Percentiles rank a stretch among this genome's conserved stretches.
These are phyloP conservation scores for Smittia sp. DNA, from an alignment of 2,888 invertebrate genomes.

Conservation along the genomic window DNA sequence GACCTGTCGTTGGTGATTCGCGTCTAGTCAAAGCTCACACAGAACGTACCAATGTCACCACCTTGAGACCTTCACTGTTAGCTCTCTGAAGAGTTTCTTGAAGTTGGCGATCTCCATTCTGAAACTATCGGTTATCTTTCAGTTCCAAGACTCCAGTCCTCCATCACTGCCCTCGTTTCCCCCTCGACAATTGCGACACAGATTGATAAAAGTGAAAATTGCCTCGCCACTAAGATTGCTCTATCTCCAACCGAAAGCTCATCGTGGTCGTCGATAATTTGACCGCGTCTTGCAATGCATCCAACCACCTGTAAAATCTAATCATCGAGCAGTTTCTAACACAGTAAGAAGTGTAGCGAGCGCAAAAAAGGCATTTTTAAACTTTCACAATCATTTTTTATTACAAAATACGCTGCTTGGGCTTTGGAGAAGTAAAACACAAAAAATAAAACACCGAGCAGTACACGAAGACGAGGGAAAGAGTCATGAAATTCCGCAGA, in stretches of 20 bases:
- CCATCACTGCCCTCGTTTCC: no score
- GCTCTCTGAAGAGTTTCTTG: no score
- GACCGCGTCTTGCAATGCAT: conserved; percentile 10
- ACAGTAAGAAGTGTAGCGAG: conserved; percentile 33
- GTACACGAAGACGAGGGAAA: background rate
- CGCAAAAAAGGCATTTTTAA: conserved; percentile 4
- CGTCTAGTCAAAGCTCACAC: no score
- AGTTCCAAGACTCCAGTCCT: no score
- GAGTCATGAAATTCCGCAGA: conserved; percentile 36
- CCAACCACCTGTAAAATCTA: conserved; percentile 41
- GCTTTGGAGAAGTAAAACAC: conserved; percentile 24
- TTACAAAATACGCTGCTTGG: conserved; percentile 35
- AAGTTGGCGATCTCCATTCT: no score
- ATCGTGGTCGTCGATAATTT: conserved; percentile 23
- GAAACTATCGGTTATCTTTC: no score
- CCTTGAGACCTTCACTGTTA: no score
- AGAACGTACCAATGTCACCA: no score
- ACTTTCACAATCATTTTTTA: conserved; percentile 41
- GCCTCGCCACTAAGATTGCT: background rate
- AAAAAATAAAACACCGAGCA: conserved; percentile 22
- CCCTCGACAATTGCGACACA: background rate
- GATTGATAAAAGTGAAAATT: conserved; percentile 31
- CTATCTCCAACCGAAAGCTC: background rate
- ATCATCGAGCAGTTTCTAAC: conserved; percentile 35
- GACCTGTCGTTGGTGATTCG: no score